Evolutionary conservation across 2,113 vertebrate species (phyloP).

Genomic region (Chionis minor): DNA sequence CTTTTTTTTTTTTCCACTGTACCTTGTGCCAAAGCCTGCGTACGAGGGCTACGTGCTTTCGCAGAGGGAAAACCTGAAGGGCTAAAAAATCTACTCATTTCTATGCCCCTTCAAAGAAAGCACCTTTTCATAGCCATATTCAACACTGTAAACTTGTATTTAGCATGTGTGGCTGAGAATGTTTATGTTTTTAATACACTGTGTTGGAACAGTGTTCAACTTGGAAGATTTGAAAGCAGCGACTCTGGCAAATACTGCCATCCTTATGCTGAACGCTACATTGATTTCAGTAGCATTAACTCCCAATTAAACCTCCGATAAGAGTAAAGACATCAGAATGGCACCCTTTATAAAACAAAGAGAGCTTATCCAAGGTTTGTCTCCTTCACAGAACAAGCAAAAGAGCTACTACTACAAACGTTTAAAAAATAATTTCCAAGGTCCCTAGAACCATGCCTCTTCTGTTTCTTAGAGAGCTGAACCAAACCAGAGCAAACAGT

Average conservation of each 20-base stretch:
- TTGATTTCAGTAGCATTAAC: background rate
- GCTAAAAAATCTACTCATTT: background rate
- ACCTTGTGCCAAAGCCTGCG: background rate
- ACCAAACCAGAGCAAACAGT: background rate
- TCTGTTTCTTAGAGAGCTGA: background rate
- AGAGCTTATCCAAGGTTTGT: background rate
- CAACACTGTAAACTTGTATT: background rate
- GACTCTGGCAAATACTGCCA: background rate
- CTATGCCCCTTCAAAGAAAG: constrained; percentile 21
- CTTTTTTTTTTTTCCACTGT: background rate
- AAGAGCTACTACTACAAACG: background rate
- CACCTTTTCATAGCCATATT: constrained; percentile 39
- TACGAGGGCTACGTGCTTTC: constrained; percentile 46
- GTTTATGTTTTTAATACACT: background rate
- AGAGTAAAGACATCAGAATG: background rate
- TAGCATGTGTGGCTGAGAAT: background rate
- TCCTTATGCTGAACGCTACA: background rate
- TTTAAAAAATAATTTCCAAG: background rate
- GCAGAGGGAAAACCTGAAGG: background rate
- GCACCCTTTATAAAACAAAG: background rate
- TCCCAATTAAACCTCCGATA: background rate
- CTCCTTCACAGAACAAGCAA: background rate
- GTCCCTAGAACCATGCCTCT: background rate
- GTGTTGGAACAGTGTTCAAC: background rate
- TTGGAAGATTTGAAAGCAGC: background rate